A percentile compares a stretch with the other conserved stretches of the same genome.
These are phyloP conservation scores for Eristalinus aeneus DNA, from an alignment of 2,888 invertebrate genomes.

Conservation along the genomic window DNA sequence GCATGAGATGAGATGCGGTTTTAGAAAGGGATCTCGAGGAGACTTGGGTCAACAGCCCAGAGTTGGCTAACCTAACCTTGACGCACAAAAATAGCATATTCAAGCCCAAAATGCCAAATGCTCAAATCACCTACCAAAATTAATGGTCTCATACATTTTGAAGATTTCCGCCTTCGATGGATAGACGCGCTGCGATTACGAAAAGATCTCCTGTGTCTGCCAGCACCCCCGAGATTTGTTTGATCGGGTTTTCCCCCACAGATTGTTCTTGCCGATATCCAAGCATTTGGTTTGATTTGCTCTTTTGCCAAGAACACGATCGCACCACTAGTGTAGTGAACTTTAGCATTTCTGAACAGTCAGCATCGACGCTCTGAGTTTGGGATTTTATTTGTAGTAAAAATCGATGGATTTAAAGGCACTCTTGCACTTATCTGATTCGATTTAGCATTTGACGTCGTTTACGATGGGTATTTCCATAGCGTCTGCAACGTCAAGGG, in stretches of 20 bases:
- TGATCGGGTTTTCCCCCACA: not conserved
- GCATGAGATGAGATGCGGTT: not conserved
- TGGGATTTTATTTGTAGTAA: constrained; percentile 7
- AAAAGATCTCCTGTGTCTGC: not conserved
- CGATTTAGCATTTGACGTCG: not conserved
- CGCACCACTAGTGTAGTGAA: not conserved
- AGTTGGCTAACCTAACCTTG: constrained; percentile 1
- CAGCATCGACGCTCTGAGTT: not conserved
- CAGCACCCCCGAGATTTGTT: not conserved
- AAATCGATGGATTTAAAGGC: not conserved
- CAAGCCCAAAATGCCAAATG: not conserved
- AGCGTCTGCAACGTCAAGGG: not conserved
- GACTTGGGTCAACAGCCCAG: constrained; percentile 25
- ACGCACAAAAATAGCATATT: not conserved
- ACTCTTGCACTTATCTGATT: not conserved
- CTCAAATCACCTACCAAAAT: not conserved
- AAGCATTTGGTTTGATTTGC: not conserved
- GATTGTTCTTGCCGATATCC: not conserved
- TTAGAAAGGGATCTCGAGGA: not conserved
- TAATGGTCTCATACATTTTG: not conserved
- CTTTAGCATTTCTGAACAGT: not conserved
- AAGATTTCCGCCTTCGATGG: constrained; percentile 17
- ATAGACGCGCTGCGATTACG: not conserved
- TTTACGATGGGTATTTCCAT: not conserved
- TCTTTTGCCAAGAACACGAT: too few relatives aligned